Evolutionary conservation across 2,113 vertebrate species (phyloP).

Genomic region (Ornithorhynchus anatinus): DNA sequence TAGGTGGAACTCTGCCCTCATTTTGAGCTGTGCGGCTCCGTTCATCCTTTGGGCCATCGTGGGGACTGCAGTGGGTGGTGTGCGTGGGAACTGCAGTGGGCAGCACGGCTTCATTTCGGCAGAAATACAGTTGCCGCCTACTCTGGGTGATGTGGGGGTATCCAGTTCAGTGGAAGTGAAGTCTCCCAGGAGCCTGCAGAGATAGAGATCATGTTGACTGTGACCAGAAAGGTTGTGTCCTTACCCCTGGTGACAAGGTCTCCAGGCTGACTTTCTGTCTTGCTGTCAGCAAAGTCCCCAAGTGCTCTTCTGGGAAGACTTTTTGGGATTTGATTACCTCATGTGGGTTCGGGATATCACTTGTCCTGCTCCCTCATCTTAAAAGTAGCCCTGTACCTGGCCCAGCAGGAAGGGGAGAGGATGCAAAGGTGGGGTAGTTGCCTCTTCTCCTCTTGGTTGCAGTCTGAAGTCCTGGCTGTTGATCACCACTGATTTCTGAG

Average conservation of each 20-base stretch:
- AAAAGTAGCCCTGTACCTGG: not conserved
- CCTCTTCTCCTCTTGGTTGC: too few relatives aligned
- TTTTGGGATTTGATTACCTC: not conserved
- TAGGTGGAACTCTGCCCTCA: not conserved
- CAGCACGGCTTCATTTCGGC: not conserved
- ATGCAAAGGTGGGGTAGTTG: not conserved
- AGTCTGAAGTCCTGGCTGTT: too few relatives aligned
- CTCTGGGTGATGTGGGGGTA: not conserved
- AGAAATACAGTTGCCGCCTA: not conserved
- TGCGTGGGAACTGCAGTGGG: too few relatives aligned
- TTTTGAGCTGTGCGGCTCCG: not conserved
- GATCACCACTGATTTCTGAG: too few relatives aligned
- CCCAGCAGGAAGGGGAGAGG: not conserved
- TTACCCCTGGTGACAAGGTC: not conserved
- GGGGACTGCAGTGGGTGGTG: too few relatives aligned
- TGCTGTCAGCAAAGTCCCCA: not conserved
- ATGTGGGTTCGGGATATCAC: not conserved
- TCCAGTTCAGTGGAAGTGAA: not conserved
- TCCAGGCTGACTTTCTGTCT: not conserved
- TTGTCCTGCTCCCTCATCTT: not conserved
- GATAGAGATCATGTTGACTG: not conserved
- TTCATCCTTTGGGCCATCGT: not conserved
- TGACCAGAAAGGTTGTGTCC: not conserved
- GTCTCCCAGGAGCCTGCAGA: not conserved
- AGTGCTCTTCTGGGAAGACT: not conserved